A percentile compares a stretch with the other conserved stretches of the same genome.
These are phyloP conservation scores for Festucalex cinctus DNA, from an alignment of 2,113 vertebrate species.

Conservation along the genomic window DNA sequence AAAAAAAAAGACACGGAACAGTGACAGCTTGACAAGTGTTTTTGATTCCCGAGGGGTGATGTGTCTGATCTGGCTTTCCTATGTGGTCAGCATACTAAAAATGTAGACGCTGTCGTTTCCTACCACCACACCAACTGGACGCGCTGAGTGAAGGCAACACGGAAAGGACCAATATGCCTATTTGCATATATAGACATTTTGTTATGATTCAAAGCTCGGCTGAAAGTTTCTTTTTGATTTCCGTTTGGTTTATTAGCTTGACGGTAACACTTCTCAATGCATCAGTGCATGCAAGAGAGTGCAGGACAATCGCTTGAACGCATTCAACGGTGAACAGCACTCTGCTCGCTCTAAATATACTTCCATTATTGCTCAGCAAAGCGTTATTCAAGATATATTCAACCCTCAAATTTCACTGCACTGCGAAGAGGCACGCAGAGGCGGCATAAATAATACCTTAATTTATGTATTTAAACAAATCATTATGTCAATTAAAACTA, in stretches of 20 bases:
- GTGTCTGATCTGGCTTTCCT: neutral
- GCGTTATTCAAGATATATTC: constrained; percentile 35
- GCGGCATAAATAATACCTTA: neutral
- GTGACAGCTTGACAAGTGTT: constrained; percentile 8
- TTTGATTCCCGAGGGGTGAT: constrained; percentile 3
- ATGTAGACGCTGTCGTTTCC: neutral
- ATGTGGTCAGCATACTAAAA: constrained; percentile 6
- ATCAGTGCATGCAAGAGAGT: constrained; percentile 24
- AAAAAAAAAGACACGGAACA: neutral
- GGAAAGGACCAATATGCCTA: neutral
- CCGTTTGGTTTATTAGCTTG: neutral
- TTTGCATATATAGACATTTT: neutral
- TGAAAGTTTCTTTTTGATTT: constrained; percentile 10
- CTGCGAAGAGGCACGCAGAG: constrained; percentile 15
- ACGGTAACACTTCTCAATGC: constrained; percentile 20
- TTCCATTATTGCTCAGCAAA: constrained; percentile 39
- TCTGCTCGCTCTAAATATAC: constrained; percentile 17
- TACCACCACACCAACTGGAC: neutral
- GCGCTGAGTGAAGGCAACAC: neutral
- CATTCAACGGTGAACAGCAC: constrained; percentile 27
- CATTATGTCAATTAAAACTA: neutral
- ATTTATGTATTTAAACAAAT: neutral
- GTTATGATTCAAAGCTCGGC: neutral
- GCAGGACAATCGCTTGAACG: constrained; percentile 22
- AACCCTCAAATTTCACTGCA: constrained; percentile 49